These are phyloP conservation scores for Dusona sp. DNA, from an alignment of 2,888 invertebrate genomes.

Conservation along the genomic window DNA sequence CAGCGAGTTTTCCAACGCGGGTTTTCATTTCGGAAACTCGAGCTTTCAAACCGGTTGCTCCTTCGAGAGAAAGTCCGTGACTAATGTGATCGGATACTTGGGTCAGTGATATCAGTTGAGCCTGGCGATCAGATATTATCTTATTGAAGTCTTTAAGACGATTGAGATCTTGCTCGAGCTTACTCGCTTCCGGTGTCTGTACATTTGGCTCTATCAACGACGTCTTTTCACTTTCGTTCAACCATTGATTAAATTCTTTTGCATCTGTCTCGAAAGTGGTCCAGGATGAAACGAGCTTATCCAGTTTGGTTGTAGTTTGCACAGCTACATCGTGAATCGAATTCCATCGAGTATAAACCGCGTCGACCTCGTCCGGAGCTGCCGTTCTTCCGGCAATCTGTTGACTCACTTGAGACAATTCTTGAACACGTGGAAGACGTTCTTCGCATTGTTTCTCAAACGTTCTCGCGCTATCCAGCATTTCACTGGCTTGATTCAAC, in stretches of 20 bases:
- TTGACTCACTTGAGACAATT: conserved; percentile 90
- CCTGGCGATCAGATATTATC: conserved; percentile 94
- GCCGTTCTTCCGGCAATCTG: conserved; percentile 91
- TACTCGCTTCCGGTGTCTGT: conserved; percentile 90
- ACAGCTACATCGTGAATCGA: conserved; percentile 92
- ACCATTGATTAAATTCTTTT: conserved; percentile 92
- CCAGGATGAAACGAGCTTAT: conserved; percentile 93
- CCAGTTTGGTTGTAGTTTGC: conserved; percentile 92
- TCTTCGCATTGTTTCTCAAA: conserved; percentile 92
- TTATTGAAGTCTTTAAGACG: conserved; percentile 93
- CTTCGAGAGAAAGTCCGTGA: conserved; percentile 92
- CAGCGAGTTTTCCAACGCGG: conserved; percentile 91
- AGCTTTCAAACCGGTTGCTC: conserved; percentile 89
- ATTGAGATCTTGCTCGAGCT: conserved; percentile 91
- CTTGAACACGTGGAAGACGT: conserved; percentile 90
- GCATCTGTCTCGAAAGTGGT: conserved; percentile 92
- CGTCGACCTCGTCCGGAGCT: conserved; percentile 94
- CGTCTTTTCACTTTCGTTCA: conserved; percentile 88
- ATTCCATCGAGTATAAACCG: conserved; percentile 93
- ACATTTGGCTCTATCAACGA: conserved; percentile 87
- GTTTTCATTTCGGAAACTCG: conserved; percentile 91
- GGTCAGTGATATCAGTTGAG: conserved; percentile 91
- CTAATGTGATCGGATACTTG: conserved; percentile 93
- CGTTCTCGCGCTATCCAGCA: conserved; percentile 90
- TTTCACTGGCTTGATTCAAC: conserved; percentile 92